phyloP scores from a whole-genome alignment of 2,113 vertebrate genomes.

The Pseudorectes ferrugineus region DNA sequence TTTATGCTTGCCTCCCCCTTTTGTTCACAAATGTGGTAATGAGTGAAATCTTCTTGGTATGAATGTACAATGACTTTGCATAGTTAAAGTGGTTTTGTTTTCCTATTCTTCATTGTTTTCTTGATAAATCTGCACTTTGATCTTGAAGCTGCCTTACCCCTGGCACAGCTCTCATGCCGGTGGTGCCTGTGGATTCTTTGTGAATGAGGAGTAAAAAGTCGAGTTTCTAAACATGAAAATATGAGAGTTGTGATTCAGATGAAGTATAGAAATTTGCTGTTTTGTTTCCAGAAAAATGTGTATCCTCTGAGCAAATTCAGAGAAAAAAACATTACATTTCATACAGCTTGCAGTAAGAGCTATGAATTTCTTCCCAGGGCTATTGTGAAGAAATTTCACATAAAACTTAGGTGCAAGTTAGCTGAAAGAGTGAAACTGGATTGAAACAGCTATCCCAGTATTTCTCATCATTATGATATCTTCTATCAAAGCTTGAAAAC shows the following conservation, averaged over 20 bases:
- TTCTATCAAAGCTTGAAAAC: background rate
- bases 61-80: background rate
- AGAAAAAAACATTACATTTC: background rate
- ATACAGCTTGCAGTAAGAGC: background rate
- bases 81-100: background rate
- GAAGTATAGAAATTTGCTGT: background rate
- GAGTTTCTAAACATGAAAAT: background rate
- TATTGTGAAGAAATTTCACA: background rate
- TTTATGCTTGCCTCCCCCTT: background rate
- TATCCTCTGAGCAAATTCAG: background rate
- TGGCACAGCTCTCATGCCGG: background rate
- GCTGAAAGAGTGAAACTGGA: background rate
- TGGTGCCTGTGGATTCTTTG: background rate
- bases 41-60: constrained; percentile 8
- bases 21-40: background rate
- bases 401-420: background rate
- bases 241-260: background rate
- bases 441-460: background rate
- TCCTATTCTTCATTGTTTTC: constrained; percentile 19
- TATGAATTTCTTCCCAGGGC: background rate
- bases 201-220: background rate
- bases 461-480: background rate
- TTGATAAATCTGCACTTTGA: constrained; percentile 39
- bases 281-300: background rate
- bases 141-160: background rate